Evolutionary conservation across 92 coral and sea anemone genomes (phyloP), one percentile per base, ranked within the genome.

Genomic region (Phenganax stokvisi): DNA sequence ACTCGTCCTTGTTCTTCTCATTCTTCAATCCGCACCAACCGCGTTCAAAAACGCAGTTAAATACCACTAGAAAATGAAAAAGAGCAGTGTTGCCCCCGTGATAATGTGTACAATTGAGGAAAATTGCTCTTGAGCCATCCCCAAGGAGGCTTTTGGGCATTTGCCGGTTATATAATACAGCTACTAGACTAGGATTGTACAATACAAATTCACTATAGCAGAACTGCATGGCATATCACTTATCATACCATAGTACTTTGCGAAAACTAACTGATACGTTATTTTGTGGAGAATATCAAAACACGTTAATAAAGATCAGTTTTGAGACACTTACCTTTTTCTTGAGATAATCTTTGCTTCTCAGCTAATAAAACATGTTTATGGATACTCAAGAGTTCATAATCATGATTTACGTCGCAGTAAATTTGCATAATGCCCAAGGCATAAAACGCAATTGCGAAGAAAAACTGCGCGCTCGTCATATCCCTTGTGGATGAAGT

Each of bases 1-100:
- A 79, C 7, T 79, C 30, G 29, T 76, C 80, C 0, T 20, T 47
- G 0, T n/a, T 13, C 10, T 79, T 79, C 20, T 65, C 74, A 20
- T 63, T 79, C n/a, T 10, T 15, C 64, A 79, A 79, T 7, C 74
- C 83, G 52, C 83, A 79, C 83, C 58, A 79, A 63, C 71, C 74
- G 11, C 10, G 51, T 12, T 79, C 83, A 25, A 79, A 79, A 20
- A 9, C 55, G n/a, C 83, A 79, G 57, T 79, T 51, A 52, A 56
- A 15, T 8, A 64, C 74, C 13, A 27, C 83, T 79, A 56, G 47
- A 79, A 15, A 47, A n/a, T 51, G 15, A 79, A 20, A 51, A 27
- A 12, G 47, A 2, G 25, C 17, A 68, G 12, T 30, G 47, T 37
- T 30, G 52, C 47, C 3, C 47, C 5, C 2, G 5, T 37, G 47